phyloP scores from a whole-genome alignment of 1,140 invertebrate genomes.

The Drosophila subpulchrella region DNA sequence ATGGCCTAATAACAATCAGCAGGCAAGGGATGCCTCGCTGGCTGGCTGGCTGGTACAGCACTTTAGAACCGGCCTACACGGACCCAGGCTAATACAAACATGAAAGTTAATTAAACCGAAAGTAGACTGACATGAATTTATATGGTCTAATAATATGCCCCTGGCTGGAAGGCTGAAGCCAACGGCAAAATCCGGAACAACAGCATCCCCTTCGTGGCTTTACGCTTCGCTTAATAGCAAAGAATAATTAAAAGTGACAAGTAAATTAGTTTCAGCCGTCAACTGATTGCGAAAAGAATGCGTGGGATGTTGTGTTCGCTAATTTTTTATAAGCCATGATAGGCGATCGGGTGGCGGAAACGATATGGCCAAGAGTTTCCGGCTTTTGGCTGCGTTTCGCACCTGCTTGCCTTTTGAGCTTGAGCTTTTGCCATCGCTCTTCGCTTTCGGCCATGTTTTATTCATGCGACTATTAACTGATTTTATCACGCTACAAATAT shows the following conservation, averaged over 20 bases:
- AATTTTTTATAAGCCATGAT: constrained; percentile 58
- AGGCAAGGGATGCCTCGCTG: constrained; percentile 1
- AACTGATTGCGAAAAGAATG: constrained; percentile 35
- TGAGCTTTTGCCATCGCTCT: background rate
- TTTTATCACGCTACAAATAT: constrained; percentile 82
- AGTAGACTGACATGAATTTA: constrained; percentile 80
- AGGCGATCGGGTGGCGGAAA: constrained; percentile 4
- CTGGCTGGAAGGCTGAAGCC: constrained; percentile 17
- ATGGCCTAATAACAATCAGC: constrained; percentile 62
- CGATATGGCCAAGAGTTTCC: constrained; percentile 40
- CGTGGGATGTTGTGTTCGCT: constrained; percentile 37
- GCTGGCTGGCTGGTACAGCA: constrained; percentile 3
- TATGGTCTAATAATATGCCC: constrained; percentile 79
- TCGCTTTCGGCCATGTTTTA: constrained; percentile 64
- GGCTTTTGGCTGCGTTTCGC: constrained; percentile 11
- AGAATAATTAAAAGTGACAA: constrained; percentile 81
- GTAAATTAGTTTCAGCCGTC: constrained; percentile 73
- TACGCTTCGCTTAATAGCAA: constrained; percentile 67
- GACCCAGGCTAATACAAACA: constrained; percentile 74
- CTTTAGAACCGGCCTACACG: constrained; percentile 39
- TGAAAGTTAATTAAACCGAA: constrained; percentile 83
- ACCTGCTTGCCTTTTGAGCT: constrained; percentile 25
- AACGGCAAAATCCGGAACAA: background rate
- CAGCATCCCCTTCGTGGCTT: constrained; percentile 26
- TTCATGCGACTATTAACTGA: constrained; percentile 77